Base-by-base conservation (phyloP, 2,888 invertebrate genomes). In the Lingula anatina region DNA sequence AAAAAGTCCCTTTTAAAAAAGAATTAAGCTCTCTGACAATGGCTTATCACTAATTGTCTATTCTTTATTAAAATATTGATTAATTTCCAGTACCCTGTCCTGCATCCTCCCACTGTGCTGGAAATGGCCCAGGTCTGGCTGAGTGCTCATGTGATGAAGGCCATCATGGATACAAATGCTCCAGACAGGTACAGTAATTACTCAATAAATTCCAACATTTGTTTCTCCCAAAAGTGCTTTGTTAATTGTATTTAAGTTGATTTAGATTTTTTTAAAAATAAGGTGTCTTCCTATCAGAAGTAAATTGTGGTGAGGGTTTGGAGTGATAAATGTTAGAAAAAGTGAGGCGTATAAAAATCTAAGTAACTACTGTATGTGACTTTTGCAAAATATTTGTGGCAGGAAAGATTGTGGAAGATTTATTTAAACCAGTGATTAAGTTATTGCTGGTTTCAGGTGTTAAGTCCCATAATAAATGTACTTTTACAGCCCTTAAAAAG, bases 121-220 rank as follows among this genome's bases (percentile, higher is more conserved):
- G 57, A 43, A 51, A 53, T 24, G 65, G 57, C 7, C 68, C 68
- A 25, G 62, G 62, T 37, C 41, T 57, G 24, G 56, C 55, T 35
- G 60, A 62, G 31, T 68, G 68, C 54, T 50, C 57, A n/a, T 68
- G 68, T 57, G 52, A 53, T 26, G 41, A 49, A 46, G 65, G 59
- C 54, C 64, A 55, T 59, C 51, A 66, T 65, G 68, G 68, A 26
- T 68, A 68, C 56, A 68, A 66, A 47, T 68, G 68, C 51, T 54
- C 65, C 31, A 54, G 64, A 55, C 54, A 60, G 56, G 66, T 65
- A 50, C 18, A 26, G 9, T 24, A 25, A 31, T 40, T 18, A 18
- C 7, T 41, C 37, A 23, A 26, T 26, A n/a, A 25, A 12, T 25
- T 26, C 23, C n/a, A 25, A n/a, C 5, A 25, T 15, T 7, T 12